Conservation (phyloP, 2,888 invertebrate species). For the Ectropis crepuscularia region DNA sequence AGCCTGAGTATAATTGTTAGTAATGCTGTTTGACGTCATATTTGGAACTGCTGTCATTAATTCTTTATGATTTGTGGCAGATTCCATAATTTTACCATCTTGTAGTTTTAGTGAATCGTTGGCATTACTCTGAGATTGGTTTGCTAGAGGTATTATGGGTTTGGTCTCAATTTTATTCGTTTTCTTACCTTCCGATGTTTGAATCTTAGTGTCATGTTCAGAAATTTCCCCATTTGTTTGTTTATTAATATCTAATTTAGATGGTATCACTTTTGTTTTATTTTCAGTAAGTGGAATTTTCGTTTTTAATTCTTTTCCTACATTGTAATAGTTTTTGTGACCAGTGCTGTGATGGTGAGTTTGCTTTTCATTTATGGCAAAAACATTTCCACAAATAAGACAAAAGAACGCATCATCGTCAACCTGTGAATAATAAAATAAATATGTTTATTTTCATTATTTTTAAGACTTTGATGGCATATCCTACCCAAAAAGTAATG, state of each 20-base stretch:
- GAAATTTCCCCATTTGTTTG: neutral
- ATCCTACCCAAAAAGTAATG: no score
- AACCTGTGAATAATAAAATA: conserved; percentile 48
- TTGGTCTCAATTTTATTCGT: neutral
- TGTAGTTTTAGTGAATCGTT: neutral
- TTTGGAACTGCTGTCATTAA: neutral
- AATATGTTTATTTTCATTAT: no score
- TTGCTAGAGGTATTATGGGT: neutral
- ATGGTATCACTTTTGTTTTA: neutral
- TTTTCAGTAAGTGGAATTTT: neutral
- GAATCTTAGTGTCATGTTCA: neutral
- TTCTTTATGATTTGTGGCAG: neutral
- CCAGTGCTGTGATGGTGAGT: conserved; percentile 24
- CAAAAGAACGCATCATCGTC: conserved; percentile 59
- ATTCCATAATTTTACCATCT: neutral
- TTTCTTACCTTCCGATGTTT: neutral
- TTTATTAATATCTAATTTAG: neutral
- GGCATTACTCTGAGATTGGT: neutral
- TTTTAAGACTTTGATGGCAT: no score
- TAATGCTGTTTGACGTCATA: neutral
- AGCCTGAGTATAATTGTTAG: neutral
- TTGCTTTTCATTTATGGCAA: conserved; percentile 24
- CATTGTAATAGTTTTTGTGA: conserved; percentile 19
- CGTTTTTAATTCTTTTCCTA: conserved; percentile 11
- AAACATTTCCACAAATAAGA: conserved; percentile 55